These are phyloP conservation scores for Fratercula arctica DNA, from an alignment of 2,797 vertebrate species.

Conservation along the genomic window DNA sequence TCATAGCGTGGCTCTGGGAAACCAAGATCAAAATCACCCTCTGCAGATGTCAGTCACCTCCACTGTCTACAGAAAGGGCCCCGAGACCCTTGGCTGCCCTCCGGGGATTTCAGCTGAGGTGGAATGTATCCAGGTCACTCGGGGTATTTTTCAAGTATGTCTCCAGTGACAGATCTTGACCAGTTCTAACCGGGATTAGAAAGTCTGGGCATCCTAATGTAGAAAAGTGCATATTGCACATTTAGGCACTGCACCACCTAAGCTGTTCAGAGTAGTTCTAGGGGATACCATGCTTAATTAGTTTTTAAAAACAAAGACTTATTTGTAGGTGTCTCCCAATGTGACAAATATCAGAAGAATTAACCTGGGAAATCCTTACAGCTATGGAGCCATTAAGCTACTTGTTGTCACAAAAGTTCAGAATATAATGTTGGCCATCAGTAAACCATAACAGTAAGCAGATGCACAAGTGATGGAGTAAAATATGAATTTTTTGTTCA, in stretches of 20 bases:
- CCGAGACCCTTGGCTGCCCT: neutral
- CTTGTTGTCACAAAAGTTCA: neutral
- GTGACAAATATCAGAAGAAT: neutral
- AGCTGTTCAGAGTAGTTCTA: neutral
- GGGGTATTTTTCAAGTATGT: neutral
- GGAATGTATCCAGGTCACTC: neutral
- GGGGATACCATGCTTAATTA: neutral
- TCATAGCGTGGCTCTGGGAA: neutral
- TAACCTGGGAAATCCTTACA: neutral
- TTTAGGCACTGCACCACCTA: neutral
- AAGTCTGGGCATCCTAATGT: neutral
- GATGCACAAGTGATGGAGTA: neutral
- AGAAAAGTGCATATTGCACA: neutral
- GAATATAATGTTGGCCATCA: neutral
- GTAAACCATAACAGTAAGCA: neutral
- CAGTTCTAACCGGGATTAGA: neutral
- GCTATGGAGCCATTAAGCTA: neutral
- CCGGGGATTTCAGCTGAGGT: neutral
- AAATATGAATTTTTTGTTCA: neutral
- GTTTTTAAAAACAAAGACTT: neutral
- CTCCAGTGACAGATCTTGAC: neutral
- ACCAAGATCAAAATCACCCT: neutral
- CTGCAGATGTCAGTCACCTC: neutral
- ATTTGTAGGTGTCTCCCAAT: neutral
- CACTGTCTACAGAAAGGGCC: neutral